phyloP scores from a whole-genome alignment of 2,113 vertebrate species.

The Hiodon alosoides region DNA sequence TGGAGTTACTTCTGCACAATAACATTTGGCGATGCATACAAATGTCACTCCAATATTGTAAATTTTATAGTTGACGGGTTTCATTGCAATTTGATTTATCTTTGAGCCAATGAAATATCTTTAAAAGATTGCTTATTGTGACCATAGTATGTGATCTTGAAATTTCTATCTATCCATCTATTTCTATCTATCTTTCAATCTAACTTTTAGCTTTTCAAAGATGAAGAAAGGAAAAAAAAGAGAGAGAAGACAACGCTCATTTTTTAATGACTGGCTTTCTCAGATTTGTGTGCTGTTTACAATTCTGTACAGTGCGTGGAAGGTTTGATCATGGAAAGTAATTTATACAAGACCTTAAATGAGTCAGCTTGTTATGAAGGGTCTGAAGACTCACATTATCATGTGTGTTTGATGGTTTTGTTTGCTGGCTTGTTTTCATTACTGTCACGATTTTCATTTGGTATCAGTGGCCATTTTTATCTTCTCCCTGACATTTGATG shows the following conservation, averaged over 20 bases:
- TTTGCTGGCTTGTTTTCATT: not conserved
- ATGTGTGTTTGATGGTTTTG: no score
- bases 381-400: no score
- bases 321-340: not conserved
- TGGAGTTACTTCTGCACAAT: not conserved
- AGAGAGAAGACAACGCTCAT: not conserved
- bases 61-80: not conserved
- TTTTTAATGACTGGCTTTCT: conserved; percentile 1
- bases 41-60: not conserved
- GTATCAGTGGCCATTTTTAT: not conserved
- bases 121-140: not conserved
- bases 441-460: not conserved
- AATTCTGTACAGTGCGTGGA: not conserved
- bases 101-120: not conserved
- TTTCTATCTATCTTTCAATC: not conserved
- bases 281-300: not conserved
- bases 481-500: not conserved
- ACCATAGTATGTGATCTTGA: not conserved
- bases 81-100: not conserved
- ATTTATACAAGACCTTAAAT: not conserved
- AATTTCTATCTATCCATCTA: not conserved
- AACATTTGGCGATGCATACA: not conserved
- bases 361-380: no score
- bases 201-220: no score
- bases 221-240: not conserved